These are phyloP conservation scores for Regulus satrapa DNA, from an alignment of 2,113 vertebrate species.

Conservation along the genomic window DNA sequence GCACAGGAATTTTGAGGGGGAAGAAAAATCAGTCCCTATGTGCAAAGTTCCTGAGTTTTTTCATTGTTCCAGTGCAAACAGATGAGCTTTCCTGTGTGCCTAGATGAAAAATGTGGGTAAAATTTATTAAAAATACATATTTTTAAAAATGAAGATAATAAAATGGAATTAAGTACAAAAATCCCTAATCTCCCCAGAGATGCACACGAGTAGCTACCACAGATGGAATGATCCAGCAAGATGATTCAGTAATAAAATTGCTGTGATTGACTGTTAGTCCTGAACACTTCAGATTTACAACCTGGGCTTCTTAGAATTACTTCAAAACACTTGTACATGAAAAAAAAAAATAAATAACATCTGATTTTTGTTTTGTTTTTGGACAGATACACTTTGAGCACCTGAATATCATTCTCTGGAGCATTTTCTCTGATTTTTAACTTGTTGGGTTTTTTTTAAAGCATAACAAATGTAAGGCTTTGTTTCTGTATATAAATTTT, in stretches of 20 bases:
- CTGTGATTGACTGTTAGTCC: not conserved
- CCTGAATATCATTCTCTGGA: not conserved
- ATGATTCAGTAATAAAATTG: not conserved
- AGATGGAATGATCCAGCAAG: not conserved
- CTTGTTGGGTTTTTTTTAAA: not conserved
- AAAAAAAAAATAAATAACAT: not conserved
- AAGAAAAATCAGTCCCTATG: not conserved
- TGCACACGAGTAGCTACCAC: not conserved
- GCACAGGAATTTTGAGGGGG: not conserved
- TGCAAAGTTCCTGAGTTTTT: not conserved
- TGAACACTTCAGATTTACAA: not conserved
- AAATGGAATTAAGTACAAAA: not conserved
- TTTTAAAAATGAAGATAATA: fast-evolving
- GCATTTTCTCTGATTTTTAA: not conserved
- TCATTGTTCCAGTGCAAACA: not conserved
- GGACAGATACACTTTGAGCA: not conserved
- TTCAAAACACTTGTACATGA: not conserved
- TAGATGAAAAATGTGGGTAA: not conserved
- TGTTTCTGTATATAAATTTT: not conserved
- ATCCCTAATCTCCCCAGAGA: not conserved
- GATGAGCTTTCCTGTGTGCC: not conserved
- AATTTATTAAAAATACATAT: not conserved
- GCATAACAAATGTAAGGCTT: not conserved
- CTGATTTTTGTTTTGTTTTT: not conserved
- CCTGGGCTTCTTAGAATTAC: not conserved